Conservation (phyloP, 2,113 vertebrate species). For the Psittacara wagleri region DNA sequence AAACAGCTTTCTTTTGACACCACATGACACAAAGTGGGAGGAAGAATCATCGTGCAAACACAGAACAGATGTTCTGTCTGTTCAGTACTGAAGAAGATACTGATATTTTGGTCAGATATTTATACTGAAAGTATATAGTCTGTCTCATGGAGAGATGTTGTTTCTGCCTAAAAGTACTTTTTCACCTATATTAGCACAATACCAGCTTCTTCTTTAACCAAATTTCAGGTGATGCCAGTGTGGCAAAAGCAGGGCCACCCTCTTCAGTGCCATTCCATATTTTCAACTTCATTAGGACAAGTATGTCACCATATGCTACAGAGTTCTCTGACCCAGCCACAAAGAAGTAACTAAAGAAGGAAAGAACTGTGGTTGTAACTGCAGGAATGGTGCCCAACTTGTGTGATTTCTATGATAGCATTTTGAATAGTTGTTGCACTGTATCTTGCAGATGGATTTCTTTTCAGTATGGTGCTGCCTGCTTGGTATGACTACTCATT, state of each 20-base stretch:
- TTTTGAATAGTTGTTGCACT: not conserved
- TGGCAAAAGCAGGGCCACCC: not conserved
- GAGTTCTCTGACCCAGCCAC: not conserved
- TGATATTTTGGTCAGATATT: not conserved
- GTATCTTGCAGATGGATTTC: fast-evolving
- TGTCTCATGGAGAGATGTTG: not conserved
- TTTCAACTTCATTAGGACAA: not conserved
- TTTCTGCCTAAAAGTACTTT: not conserved
- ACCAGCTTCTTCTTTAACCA: not conserved
- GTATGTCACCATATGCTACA: not conserved
- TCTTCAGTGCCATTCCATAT: not conserved
- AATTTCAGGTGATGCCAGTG: not conserved
- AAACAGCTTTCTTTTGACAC: not conserved
- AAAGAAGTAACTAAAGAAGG: not conserved
- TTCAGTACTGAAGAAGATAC: not conserved
- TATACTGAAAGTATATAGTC: not conserved
- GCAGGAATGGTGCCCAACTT: not conserved
- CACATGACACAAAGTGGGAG: fast-evolving
- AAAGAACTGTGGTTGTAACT: not conserved
- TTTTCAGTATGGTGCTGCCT: not conserved
- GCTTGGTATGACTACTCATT: not conserved
- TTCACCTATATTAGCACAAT: not conserved
- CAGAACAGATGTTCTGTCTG: not conserved
- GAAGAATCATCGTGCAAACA: not conserved
- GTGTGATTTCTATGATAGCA: not conserved